Conservation (phyloP, 2,888 invertebrate genomes). For the Lepetodrilus schrolli region DNA sequence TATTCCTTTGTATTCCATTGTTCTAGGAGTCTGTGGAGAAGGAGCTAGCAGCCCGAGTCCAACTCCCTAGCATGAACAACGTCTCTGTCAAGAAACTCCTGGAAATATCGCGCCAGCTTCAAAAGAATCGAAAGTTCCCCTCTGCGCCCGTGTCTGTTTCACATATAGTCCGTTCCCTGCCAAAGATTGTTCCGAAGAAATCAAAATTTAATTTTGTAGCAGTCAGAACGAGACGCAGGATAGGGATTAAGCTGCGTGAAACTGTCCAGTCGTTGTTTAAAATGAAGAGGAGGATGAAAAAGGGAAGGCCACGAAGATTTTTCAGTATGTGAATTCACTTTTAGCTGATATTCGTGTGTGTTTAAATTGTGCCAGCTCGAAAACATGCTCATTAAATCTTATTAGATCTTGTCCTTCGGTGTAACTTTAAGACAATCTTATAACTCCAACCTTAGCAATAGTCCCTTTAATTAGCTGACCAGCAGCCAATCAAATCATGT, state of each 20-base stretch:
- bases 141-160: no score
- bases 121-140: no score
- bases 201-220: not conserved
- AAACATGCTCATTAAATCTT: no score
- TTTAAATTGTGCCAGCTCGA: no score
- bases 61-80: not conserved
- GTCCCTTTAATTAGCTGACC: no score
- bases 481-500: no score
- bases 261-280: conserved; percentile 7
- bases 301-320: conserved; percentile 34
- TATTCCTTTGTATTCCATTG: no score
- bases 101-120: not conserved
- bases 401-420: no score
- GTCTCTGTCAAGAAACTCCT: conserved; percentile 29
- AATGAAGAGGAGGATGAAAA: conserved; percentile 11
- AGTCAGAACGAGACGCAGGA: not conserved
- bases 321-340: conserved; percentile 40
- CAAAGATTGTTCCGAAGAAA: not conserved
- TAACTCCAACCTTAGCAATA: no score
- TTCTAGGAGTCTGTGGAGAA: not conserved
- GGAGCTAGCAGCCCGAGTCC: conserved; percentile 17
- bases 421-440: no score
- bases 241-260: conserved; percentile 5
- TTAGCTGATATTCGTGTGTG: no score
- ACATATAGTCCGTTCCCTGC: not conserved